phyloP scores from a whole-genome alignment of 2,113 vertebrate genomes.

The Chelonoidis abingdonii region DNA sequence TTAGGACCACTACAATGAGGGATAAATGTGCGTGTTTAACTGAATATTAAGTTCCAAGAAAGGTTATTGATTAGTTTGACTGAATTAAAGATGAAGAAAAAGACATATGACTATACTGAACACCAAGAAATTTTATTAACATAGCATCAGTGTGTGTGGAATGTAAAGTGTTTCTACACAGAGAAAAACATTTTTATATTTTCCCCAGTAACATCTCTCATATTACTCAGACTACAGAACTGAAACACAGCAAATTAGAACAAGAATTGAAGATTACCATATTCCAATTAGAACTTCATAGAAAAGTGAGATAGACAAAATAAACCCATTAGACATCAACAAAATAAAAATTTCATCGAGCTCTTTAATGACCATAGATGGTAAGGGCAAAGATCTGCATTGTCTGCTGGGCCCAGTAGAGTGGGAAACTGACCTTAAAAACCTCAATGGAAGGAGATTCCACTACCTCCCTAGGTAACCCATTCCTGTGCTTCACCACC shows the following conservation, averaged over 20 bases:
- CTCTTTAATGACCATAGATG: neutral
- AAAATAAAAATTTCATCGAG: too few relatives aligned
- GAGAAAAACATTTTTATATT: neutral
- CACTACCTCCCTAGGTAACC: too few relatives aligned
- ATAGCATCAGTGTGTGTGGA: neutral
- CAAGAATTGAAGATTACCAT: neutral
- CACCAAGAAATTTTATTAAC: neutral
- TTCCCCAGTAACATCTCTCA: neutral
- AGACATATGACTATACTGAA: neutral
- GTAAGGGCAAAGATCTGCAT: neutral
- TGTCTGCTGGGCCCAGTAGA: rapidly evolving
- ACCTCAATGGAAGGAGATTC: too few relatives aligned
- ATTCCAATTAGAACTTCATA: neutral
- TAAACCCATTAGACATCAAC: too few relatives aligned
- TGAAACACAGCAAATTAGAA: too few relatives aligned
- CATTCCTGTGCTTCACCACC: too few relatives aligned
- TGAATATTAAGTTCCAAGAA: neutral
- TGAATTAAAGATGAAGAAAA: neutral
- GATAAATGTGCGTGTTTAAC: slow-evolving; percentile 6
- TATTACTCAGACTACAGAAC: too few relatives aligned
- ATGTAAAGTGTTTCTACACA: neutral
- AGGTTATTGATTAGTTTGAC: neutral
- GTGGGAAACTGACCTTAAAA: neutral
- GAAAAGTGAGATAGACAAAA: neutral
- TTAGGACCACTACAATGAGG: neutral